These are phyloP conservation scores for Camponotus vicinus DNA, from an alignment of 1,140 invertebrate species.

Conservation along the genomic window DNA sequence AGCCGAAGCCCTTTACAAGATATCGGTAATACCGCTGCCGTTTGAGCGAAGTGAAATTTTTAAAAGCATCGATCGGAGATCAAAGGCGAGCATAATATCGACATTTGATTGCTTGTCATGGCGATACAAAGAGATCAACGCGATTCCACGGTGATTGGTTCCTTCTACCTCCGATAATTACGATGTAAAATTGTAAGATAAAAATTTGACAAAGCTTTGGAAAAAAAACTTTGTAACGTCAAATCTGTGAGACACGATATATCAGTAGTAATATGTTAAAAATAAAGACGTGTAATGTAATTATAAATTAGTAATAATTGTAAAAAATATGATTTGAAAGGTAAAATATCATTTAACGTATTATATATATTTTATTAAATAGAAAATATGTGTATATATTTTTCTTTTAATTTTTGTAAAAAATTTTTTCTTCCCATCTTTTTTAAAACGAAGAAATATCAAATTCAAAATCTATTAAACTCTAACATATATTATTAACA, in stretches of 20 bases:
- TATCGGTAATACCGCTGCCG: conserved; percentile 18
- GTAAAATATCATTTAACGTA: not conserved
- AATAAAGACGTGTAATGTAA: not conserved
- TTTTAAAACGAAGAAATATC: not conserved
- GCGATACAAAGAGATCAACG: conserved; percentile 3
- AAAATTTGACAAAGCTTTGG: not conserved
- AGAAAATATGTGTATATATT: not conserved
- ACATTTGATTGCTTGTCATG: conserved; percentile 23
- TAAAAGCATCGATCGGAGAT: conserved; percentile 41
- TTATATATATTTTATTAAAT: not conserved
- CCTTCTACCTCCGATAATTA: not conserved
- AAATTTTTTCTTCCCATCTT: not conserved
- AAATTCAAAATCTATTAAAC: not conserved
- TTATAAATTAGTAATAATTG: not conserved
- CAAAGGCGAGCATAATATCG: conserved; percentile 44
- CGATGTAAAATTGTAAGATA: not conserved
- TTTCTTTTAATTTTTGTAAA: not conserved
- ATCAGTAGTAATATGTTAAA: not conserved
- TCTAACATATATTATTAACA: not conserved
- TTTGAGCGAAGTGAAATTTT: conserved; percentile 36
- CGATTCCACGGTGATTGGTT: not conserved
- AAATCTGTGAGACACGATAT: not conserved
- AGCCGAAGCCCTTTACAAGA: conserved; percentile 31
- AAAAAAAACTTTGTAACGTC: not conserved
- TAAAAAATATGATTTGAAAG: not conserved